phyloP scores from a whole-genome alignment of 2,888 invertebrate genomes.

The Lycophotia porphyrea region DNA sequence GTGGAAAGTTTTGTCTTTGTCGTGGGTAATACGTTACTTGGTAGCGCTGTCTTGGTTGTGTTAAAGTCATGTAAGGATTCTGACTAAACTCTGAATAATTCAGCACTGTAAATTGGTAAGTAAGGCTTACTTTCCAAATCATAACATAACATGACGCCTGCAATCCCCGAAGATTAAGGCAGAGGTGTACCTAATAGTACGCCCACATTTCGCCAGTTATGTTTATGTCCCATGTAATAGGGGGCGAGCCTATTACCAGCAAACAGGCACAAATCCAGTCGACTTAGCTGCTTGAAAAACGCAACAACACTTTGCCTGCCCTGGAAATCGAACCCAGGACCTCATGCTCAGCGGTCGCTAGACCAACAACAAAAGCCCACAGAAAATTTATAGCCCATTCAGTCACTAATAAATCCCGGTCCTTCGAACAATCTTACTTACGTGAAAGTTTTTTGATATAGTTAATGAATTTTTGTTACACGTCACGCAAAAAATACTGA shows the following conservation, averaged over 20 bases:
- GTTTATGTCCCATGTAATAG: background rate
- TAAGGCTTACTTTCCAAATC: background rate
- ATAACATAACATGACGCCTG: background rate
- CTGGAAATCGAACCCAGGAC: background rate
- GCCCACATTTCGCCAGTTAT: too few relatives aligned
- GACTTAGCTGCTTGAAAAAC: background rate
- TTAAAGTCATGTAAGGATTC: background rate
- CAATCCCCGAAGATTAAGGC: background rate
- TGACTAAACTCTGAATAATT: background rate
- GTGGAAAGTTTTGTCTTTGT: conserved; percentile 7
- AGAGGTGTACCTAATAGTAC: too few relatives aligned
- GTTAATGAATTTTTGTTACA: too few relatives aligned
- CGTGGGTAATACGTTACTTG: background rate
- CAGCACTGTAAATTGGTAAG: background rate
- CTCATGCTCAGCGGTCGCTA: background rate
- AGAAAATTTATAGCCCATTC: too few relatives aligned
- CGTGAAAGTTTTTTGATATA: too few relatives aligned
- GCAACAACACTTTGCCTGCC: background rate
- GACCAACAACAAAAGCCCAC: too few relatives aligned
- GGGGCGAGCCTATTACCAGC: background rate
- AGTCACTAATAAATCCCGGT: background rate
- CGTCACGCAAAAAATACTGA: too few relatives aligned
- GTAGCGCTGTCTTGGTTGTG: background rate
- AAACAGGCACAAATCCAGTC: background rate
- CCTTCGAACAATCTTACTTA: too few relatives aligned